A percentile compares a stretch with the other conserved stretches of the same genome.
phyloP scores from a whole-genome alignment of 2,113 vertebrate genomes.

The Orycteropus afer region DNA sequence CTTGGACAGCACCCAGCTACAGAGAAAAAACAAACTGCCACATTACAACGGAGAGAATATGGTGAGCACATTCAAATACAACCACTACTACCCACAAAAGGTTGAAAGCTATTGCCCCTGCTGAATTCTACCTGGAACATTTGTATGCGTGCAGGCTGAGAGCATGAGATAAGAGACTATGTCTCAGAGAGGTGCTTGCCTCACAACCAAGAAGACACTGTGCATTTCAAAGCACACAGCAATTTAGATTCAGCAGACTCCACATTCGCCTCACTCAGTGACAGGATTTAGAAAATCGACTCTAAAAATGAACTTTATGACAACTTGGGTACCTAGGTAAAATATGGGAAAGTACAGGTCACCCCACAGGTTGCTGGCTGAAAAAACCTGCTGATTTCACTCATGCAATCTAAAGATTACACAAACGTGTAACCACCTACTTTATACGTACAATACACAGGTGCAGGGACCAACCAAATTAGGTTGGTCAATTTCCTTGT shows the following conservation, averaged over 20 bases:
- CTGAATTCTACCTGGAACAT: not conserved
- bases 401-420: not conserved
- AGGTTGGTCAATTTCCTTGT: not conserved
- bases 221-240: not conserved
- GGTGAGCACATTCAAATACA: conserved; percentile 32
- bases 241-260: not conserved
- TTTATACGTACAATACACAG: rapidly evolving
- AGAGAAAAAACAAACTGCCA: not conserved
- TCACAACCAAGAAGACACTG: not conserved
- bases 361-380: not conserved
- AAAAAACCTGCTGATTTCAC: not conserved
- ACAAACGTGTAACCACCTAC: no score
- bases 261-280: not conserved
- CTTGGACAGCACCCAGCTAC: not conserved
- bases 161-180: not conserved
- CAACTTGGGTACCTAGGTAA: not conserved
- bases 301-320: not conserved
- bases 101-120: not conserved
- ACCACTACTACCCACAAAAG: not conserved
- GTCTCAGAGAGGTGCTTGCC: not conserved
- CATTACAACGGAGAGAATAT: not conserved
- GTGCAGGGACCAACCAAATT: rapidly evolving
- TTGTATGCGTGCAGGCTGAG: not conserved
- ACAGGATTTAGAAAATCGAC: not conserved
- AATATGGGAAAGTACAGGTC: not conserved